Conservation (phyloP, 2,888 invertebrate species). For the Rhagium mordax region DNA sequence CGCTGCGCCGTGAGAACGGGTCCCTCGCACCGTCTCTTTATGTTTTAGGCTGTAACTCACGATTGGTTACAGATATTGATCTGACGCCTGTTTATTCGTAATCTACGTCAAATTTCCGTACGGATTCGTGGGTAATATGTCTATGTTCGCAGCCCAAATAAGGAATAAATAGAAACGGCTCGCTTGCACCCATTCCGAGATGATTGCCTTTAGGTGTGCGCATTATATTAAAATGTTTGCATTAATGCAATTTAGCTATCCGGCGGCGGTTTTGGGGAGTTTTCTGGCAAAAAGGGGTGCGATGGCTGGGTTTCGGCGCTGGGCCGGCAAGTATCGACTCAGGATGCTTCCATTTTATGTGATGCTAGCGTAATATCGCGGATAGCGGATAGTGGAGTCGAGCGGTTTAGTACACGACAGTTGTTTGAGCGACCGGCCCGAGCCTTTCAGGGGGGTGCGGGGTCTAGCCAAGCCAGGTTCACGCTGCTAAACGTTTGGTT, state of each 20-base stretch:
- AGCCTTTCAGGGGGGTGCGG: constrained; percentile 51
- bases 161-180: constrained; percentile 38
- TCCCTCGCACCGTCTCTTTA: constrained; percentile 58
- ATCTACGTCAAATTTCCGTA: constrained; percentile 65
- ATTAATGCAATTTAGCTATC: constrained; percentile 46
- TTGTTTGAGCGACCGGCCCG: constrained; percentile 63
- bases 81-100: constrained; percentile 65
- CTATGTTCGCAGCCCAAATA: constrained; percentile 55
- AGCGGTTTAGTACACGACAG: constrained; percentile 67
- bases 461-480: constrained; percentile 61
- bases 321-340: constrained; percentile 64
- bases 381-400: constrained; percentile 62
- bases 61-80: constrained; percentile 68
- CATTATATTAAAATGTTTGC: constrained; percentile 47
- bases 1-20: constrained; percentile 41
- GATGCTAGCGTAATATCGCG: constrained; percentile 67
- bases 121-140: constrained; percentile 62
- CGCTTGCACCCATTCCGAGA: constrained; percentile 18
- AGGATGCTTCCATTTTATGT: constrained; percentile 67
- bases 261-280: constrained; percentile 36
- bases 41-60: constrained; percentile 66
- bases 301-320: constrained; percentile 39
- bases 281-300: constrained; percentile 27
- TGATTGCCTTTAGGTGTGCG: constrained; percentile 16
- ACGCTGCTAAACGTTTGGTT: constrained; percentile 65